Conservation (phyloP, 2,888 invertebrate species). For the Sinopyrophorus schimmeli region DNA sequence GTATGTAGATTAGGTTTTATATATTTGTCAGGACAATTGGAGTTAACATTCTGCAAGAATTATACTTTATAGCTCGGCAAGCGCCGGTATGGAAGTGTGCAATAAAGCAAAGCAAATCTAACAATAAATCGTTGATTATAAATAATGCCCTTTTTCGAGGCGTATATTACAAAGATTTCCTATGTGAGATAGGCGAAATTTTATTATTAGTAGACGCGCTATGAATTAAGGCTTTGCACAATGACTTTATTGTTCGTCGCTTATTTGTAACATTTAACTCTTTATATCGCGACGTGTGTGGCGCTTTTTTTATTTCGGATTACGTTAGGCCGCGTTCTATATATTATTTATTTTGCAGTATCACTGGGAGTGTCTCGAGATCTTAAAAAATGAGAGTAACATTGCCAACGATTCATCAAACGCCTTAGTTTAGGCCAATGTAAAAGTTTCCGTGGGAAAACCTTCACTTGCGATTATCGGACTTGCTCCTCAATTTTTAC, state of each 20-base stretch:
- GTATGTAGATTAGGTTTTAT: constrained; percentile 25
- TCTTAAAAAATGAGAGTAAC: constrained; percentile 3
- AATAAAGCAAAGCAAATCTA: too few species aligned
- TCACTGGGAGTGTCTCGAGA: constrained; percentile 8
- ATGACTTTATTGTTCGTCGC: constrained; percentile 4
- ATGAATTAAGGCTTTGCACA: neutral
- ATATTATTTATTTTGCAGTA: constrained; percentile 7
- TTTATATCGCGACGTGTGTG: constrained; percentile 6
- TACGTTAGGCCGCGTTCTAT: neutral
- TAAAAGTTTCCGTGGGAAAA: constrained; percentile 12
- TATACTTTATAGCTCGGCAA: constrained; percentile 21
- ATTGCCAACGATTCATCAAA: neutral
- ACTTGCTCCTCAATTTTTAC: too few species aligned
- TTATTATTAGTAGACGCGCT: neutral
- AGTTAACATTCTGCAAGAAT: constrained; percentile 22
- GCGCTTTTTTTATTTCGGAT: constrained; percentile 3
- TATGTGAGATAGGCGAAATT: neutral
- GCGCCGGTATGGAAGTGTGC: too few species aligned
- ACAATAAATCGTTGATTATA: too few species aligned
- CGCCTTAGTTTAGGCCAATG: neutral
- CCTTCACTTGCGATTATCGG: too few species aligned
- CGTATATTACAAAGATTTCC: too few species aligned
- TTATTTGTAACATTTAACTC: constrained; percentile 8
- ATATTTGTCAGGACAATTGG: constrained; percentile 27
- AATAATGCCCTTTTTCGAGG: too few species aligned